phyloP scores from a whole-genome alignment of 64 coral and sea anemone genomes.

The Montipora foliosa region DNA sequence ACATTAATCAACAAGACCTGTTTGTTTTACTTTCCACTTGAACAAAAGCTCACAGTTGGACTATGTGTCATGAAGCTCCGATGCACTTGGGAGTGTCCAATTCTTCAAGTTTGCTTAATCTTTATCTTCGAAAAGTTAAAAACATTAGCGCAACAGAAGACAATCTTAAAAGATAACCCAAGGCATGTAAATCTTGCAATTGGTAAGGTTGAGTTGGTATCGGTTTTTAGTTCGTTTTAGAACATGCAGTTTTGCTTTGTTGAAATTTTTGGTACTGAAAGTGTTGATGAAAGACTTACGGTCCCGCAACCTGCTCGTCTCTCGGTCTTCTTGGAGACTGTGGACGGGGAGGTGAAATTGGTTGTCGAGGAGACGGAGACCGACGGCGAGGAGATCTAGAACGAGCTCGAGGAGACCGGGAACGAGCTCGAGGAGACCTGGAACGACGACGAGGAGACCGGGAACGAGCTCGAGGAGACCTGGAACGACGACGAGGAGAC shows the following conservation, averaged over 20 bases:
- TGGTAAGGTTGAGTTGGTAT: neutral
- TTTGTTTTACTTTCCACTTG: too few relatives aligned
- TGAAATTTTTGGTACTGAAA: neutral
- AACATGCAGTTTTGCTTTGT: too few relatives aligned
- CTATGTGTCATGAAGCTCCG: too few relatives aligned
- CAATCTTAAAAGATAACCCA: too few relatives aligned
- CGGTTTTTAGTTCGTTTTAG: too few relatives aligned
- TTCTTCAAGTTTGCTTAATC: too few relatives aligned
- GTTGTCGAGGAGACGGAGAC: neutral
- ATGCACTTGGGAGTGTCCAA: too few relatives aligned
- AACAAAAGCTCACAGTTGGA: too few relatives aligned
- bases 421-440: neutral
- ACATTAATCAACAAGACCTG: too few relatives aligned
- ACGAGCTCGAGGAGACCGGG: neutral
- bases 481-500: conserved; percentile 7
- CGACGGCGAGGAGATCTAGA: neutral
- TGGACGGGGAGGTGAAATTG: neutral
- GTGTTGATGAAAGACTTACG: neutral
- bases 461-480: neutral
- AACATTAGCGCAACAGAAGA: too few relatives aligned
- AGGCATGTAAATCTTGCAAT: neutral
- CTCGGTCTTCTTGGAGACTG: neutral
- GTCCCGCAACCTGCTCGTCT: neutral
- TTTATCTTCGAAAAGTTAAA: too few relatives aligned
- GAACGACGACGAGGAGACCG: neutral